Base-by-base conservation (phyloP, 2,888 invertebrate species). In the Eupithecia vulgata region DNA sequence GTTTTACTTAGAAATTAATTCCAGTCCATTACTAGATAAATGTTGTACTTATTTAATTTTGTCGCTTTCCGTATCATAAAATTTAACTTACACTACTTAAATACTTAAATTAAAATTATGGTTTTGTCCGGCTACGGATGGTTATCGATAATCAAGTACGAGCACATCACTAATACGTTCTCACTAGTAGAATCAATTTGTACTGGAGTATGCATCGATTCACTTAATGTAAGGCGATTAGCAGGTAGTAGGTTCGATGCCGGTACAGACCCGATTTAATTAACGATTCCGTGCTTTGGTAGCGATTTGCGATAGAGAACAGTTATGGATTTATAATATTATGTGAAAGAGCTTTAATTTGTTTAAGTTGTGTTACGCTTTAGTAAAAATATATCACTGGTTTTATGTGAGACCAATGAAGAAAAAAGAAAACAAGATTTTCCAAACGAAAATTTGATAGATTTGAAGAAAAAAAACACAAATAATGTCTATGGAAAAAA, bases 181-280 rank as follows among this genome's bases (percentile, higher is more conserved):
- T 66, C 34, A 67, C 67, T 35, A 52, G 48, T 68, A 66, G 34
- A 73, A 73, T 72, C 75, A 78, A 82, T 80, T 78, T 70, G 70
- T 70, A 35, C 34, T 70, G 61, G 78, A 72, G 76, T 78, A 76
- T 79, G 77, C 76, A 78, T 66, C 72, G 78, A 74, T 70, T 79
- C 69, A 67, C 76, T 79, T 81, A 79, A 80, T 75, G 79, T 84
- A 81, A 84, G 82, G 74, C 83, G 82, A 87, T 87, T 85, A 87
- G 78, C 77, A 78, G 35, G 78, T 77, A 72, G 73, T 52, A 61
- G 74, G 74, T 79, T 77, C 79, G 75, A 79, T 76, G 72, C 66
- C 67, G 71, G 25, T 48, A n/a, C n/a, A n/a, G 48, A 67, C 64
- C 48, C 66, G 73, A 81, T 76, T 80, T 72, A 79, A 81, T 81